Evolutionary conservation across 2,113 vertebrate species (phyloP), one percentile per base, ranked within the genome.

Genomic region (Aepyceros melampus): DNA sequence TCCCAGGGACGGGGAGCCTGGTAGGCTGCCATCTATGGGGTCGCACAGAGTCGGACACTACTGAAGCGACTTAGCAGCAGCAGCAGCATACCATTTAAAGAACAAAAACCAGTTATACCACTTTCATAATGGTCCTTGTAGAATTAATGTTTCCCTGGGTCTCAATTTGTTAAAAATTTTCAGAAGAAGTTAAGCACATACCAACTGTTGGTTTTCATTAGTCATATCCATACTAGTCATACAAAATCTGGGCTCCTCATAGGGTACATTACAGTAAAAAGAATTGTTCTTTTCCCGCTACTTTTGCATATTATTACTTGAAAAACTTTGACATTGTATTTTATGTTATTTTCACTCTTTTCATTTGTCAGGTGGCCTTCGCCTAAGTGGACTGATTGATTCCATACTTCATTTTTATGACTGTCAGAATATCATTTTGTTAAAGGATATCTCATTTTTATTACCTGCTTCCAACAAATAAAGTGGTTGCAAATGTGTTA

Each of bases 391-490:
- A 10, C 49, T 96, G 93, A 94, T 23, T 95, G 67, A 97, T 97
- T 76, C 53, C 1, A 95, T 25, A 29, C 14, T 96, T 98, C 51
- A 89, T 97, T 93, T 96, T 97, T 98, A 84, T 92, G 93, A 97
- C 82, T 93, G 94, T 27, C 92, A 47, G 31, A 95, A 93, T 98
- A 47, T 55, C 19, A 87, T 93, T 64, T 86, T 91, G 94, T 87
- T 93, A 97, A 98, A 98, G 94, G 56, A 95, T 40, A 87, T 85
- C 56, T 76, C 87, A 91, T 94, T 19, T 97, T 98, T 96, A 94
- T 95, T 94, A 31, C 67, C 89, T 79, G 33, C 33, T 94, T 91
- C 96, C 91, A 98, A 92, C 62, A 98, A 96, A 92, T 95, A 71
- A 98, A 97, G 51, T 11, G 3, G 49, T 83, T 96, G 67, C n/a